These are phyloP conservation scores for Chrysolina haemoptera DNA, from an alignment of 2,888 invertebrate species.

Conservation along the genomic window DNA sequence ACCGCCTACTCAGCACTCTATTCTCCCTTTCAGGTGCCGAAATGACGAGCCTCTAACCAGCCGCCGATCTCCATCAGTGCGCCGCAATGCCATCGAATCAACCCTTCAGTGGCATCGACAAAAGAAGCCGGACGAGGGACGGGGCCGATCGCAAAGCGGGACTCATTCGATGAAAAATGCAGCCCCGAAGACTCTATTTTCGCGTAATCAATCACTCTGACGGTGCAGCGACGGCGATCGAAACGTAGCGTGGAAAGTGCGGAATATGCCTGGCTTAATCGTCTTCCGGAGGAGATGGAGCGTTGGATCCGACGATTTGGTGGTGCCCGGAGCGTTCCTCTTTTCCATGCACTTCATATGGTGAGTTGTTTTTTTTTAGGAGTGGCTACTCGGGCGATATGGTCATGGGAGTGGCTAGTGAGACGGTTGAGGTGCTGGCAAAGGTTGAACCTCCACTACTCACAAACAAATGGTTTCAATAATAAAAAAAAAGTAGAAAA, in stretches of 20 bases:
- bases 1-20: neutral
- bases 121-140: neutral
- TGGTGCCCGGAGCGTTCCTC: constrained; percentile 86
- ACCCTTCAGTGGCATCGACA: neutral
- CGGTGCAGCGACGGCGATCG: neutral
- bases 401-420: neutral
- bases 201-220: constrained; percentile 4
- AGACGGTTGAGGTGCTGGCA: neutral
- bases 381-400: too few species aligned
- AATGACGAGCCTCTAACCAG: neutral
- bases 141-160: neutral
- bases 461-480: too few species aligned
- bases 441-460: too few species aligned
- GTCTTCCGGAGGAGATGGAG: constrained; percentile 90
- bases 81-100: constrained; percentile 2
- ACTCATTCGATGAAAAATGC: constrained; percentile 18
- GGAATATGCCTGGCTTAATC: constrained; percentile 86
- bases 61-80: too few species aligned
- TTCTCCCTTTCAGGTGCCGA: neutral
- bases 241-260: neutral
- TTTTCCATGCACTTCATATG: constrained; percentile 83
- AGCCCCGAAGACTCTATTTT: neutral
- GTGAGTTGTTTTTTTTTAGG: constrained; percentile 71
- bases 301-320: constrained; percentile 90
- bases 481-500: too few species aligned